Evolutionary conservation across 2,797 vertebrate species (phyloP), one percentile per base, ranked within the genome.

Genomic region (Sphaeramia orbicularis): DNA sequence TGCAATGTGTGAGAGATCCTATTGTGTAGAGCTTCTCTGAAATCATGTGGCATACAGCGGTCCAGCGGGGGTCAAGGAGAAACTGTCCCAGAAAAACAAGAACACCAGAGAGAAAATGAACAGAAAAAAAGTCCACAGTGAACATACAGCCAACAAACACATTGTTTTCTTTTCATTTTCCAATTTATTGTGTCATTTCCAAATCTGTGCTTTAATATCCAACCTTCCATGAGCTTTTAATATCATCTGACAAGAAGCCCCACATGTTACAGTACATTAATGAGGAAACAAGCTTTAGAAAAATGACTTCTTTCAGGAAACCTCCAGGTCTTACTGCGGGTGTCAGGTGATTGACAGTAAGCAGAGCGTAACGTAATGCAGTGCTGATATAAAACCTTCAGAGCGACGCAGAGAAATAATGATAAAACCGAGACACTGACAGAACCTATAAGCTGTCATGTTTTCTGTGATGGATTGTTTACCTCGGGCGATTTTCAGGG

Each of bases 391-490:
- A 75, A 80, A 86, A 74, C 69, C 21, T 16, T 13, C 35, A 0
- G 10, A 63, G 42, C 12, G 0, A 35, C 47, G 2, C 71, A 18
- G 36, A 50, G 45, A 64, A 24, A 13, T 47, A 18, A 78, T 10
- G 76, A 69, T 62, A 7, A 80, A 72, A 54, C 43, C 2, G 12
- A 71, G 75, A 58, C 40, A 40, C 54, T 59, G 57, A 82, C 69
- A 55, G 63, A 54, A 45, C 30, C 69, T 56, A 67, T 51, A 32
- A 43, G 62, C 65, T 68, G 83, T 80, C 82, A 45, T 80, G 82
- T 89, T 78, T 58, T 32, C 44, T 55, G 53, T 70, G 75, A 89
- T 65, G 65, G 65, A 80, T 74, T 63, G 67, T 83, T 84, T 71
- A 78, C 78, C 65, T 54, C 56, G 44, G 71, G 59, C 0, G 0